Percentiles rank a stretch among this genome's conserved stretches.
Evolutionary conservation across 2,797 vertebrate genomes (phyloP).

Genomic region (Leptoclinus maculatus): DNA sequence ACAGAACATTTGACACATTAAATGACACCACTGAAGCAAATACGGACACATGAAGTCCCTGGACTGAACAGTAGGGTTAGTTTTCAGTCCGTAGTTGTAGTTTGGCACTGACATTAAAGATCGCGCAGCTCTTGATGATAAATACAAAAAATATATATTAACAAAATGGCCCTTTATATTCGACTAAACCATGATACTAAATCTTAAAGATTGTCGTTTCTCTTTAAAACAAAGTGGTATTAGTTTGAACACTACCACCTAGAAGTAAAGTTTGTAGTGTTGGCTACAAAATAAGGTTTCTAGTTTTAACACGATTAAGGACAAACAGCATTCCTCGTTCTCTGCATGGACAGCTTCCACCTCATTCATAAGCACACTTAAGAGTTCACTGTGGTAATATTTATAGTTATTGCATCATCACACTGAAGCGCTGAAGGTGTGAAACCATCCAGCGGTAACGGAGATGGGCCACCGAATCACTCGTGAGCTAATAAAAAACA

Average conservation of each 20-base stretch:
- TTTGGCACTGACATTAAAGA: constrained; percentile 43
- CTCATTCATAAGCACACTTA: background rate
- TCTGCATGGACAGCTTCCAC: background rate
- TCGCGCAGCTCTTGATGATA: constrained; percentile 25
- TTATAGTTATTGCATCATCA: constrained; percentile 14
- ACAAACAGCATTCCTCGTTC: background rate
- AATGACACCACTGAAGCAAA: constrained; percentile 13
- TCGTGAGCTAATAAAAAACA: constrained; percentile 26
- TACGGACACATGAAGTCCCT: background rate
- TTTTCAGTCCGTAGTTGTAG: constrained; percentile 32
- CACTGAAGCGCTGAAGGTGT: constrained; percentile 21
- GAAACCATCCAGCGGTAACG: constrained; percentile 18
- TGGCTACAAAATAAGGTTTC: constrained; percentile 15
- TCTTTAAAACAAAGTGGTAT: background rate
- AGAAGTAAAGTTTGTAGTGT: constrained; percentile 1
- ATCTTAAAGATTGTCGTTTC: background rate
- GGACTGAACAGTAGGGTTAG: constrained; percentile 11
- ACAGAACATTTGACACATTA: constrained; percentile 25
- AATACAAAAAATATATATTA: constrained; percentile 30
- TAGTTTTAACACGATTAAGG: constrained; percentile 16
- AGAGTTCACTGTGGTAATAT: constrained; percentile 17
- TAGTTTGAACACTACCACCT: background rate
- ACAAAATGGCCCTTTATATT: constrained; percentile 23
- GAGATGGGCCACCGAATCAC: background rate
- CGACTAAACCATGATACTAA: background rate